A percentile compares a stretch with the other conserved stretches of the same genome.
phyloP scores from a whole-genome alignment of 2,888 invertebrate genomes.

The Acanthosepion esculentum region DNA sequence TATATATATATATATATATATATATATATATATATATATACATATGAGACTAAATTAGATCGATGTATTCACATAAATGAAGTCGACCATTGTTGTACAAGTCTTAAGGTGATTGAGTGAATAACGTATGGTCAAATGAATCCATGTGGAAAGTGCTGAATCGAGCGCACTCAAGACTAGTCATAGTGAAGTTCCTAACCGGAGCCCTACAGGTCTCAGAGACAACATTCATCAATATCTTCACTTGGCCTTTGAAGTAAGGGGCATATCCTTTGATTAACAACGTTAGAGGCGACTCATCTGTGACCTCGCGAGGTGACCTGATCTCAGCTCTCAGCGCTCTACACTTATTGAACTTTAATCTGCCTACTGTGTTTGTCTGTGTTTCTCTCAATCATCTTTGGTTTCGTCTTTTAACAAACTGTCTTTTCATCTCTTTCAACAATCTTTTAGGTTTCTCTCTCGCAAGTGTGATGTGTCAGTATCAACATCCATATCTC shows the following conservation, averaged over 20 bases:
- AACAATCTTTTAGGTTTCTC: too few relatives aligned
- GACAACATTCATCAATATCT: background rate
- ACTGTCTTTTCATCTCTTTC: too few relatives aligned
- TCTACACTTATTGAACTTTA: background rate
- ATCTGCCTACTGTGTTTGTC: background rate
- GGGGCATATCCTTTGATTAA: background rate
- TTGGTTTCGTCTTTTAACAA: background rate
- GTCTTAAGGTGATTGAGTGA: background rate
- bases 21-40: too few relatives aligned
- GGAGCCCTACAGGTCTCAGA: background rate
- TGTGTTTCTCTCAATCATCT: background rate
- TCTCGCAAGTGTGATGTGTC: too few relatives aligned
- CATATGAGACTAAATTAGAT: too few relatives aligned
- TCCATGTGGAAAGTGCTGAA: background rate
- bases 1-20: too few relatives aligned
- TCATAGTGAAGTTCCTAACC: background rate
- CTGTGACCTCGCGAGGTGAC: background rate
- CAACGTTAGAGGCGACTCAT: background rate
- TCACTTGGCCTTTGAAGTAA: slow-evolving; percentile 16
- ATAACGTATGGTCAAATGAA: background rate
- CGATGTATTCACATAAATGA: too few relatives aligned
- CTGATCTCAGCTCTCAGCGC: background rate
- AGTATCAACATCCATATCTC: too few relatives aligned
- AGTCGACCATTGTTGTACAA: too few relatives aligned
- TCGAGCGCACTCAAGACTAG: background rate